Evolutionary conservation across 2,797 vertebrate species (phyloP), one percentile per base, ranked within the genome.

Genomic region (Parambassis ranga): DNA sequence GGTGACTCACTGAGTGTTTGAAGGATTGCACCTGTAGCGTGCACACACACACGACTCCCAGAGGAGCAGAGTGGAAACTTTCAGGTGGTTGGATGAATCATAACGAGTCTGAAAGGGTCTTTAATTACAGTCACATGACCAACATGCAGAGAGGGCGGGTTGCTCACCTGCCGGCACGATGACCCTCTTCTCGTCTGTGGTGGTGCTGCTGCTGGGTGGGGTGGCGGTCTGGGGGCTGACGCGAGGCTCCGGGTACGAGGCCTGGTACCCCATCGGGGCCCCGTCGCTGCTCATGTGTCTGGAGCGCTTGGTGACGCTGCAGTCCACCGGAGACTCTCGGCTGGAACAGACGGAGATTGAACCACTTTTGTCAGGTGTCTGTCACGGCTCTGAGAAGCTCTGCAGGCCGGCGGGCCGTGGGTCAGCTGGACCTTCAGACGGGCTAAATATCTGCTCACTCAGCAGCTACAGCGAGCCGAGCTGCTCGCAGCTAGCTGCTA

Each of bases 171-270:
- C 90, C 0, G 93, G 94, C 8, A 95, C 94, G 3, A 95, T 94
- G 75, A 95, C 94, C 70, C 94, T 91, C 87, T 94, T 95, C 84
- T 95, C 94, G 62, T 95, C 94, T 0, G 85, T 88, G 84, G 55
- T 33, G n/a, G n/a, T n/a, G n/a, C n/a, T n/a, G 28, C 59, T 90
- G 77, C 77, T 92, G 55, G 88, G 88, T 0, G 90, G 88, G 4
- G 87, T 84, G 41, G 79, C 13, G 7, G 76, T 83, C 33, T 91
- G 90, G 1, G 93, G 92, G 63, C 92, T 94, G 66, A 79, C 68
- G 0, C 91, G 87, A 6, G 89, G 84, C 70, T 94, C 93, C 0
- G 82, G 62, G 82, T 94, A 95, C 0, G 90, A 73, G 19, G 81
- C 10, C 74, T 92, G 90, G 75, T 94, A 95, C 4, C 82, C 43